Percentiles rank a stretch among this genome's conserved stretches.
phyloP scores from a whole-genome alignment of 1,140 invertebrate genomes.

The Aricia agestis region DNA sequence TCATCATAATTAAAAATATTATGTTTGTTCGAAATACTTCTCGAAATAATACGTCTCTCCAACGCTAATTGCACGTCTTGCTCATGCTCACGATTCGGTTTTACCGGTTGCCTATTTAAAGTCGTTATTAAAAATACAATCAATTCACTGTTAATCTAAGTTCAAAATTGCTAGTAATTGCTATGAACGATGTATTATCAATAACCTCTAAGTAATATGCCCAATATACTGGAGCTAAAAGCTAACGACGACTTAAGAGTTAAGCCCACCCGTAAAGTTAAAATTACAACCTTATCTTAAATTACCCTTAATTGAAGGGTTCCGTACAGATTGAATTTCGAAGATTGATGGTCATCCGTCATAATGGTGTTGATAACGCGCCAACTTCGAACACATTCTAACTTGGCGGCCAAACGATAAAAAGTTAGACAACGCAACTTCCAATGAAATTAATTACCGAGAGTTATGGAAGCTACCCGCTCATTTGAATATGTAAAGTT shows the following conservation, averaged over 20 bases:
- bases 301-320: slow-evolving; percentile 75
- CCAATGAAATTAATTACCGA: not conserved
- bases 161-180: slow-evolving; percentile 70
- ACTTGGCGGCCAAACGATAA: not conserved
- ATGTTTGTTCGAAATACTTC: too few species aligned
- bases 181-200: slow-evolving; percentile 67
- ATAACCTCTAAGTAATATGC: slow-evolving; percentile 57
- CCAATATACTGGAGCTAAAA: slow-evolving; percentile 57
- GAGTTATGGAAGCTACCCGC: not conserved
- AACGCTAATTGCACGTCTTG: too few species aligned
- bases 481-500: not conserved
- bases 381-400: not conserved
- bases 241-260: slow-evolving; percentile 63
- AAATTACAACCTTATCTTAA: slow-evolving; percentile 74
- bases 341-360: slow-evolving; percentile 64
- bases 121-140: too few species aligned
- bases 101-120: too few species aligned
- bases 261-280: slow-evolving; percentile 68
- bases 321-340: slow-evolving; percentile 71
- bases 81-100: too few species aligned
- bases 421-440: not conserved
- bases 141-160: slow-evolving; percentile 36
- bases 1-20: too few species aligned
- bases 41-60: too few species aligned
- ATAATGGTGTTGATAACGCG: slow-evolving; percentile 45